These are phyloP conservation scores for Yoshiicerus persimilis DNA, from an alignment of 1,140 invertebrate genomes.

Conservation along the genomic window DNA sequence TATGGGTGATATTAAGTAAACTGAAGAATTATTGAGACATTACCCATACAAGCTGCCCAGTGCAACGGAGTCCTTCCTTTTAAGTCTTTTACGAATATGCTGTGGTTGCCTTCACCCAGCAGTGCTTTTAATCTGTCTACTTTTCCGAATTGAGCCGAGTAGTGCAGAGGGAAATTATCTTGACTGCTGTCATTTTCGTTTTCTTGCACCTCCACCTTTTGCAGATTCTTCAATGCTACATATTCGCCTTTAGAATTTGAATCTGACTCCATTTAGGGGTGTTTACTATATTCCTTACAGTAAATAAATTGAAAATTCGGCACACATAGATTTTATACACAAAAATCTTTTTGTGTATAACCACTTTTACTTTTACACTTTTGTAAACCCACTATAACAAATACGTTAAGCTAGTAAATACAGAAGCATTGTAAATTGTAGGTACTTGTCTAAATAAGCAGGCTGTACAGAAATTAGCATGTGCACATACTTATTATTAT, in stretches of 20 bases:
- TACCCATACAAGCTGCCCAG: conserved; percentile 31
- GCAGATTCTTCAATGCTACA: neutral
- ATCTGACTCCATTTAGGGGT: neutral
- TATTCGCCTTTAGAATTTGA: neutral
- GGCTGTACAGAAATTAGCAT: neutral
- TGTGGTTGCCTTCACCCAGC: neutral
- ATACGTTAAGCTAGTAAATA: neutral
- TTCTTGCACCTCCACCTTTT: neutral
- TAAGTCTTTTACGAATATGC: neutral
- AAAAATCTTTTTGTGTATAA: no score
- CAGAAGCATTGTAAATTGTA: neutral
- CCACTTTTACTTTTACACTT: no score
- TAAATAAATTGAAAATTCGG: no score
- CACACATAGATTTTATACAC: no score
- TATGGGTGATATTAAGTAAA: neutral
- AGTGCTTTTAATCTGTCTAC: neutral
- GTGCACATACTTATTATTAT: neutral
- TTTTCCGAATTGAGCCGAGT: neutral
- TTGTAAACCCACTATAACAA: no score
- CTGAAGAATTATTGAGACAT: neutral
- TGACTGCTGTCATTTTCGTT: neutral
- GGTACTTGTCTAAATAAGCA: neutral
- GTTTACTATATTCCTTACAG: no score
- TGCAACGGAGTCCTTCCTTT: conserved; percentile 29
- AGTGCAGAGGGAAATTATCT: neutral